A percentile compares a stretch with the other conserved stretches of the same genome.
phyloP scores from a whole-genome alignment of 1,140 invertebrate species.

The Calliopsis andreniformis region DNA sequence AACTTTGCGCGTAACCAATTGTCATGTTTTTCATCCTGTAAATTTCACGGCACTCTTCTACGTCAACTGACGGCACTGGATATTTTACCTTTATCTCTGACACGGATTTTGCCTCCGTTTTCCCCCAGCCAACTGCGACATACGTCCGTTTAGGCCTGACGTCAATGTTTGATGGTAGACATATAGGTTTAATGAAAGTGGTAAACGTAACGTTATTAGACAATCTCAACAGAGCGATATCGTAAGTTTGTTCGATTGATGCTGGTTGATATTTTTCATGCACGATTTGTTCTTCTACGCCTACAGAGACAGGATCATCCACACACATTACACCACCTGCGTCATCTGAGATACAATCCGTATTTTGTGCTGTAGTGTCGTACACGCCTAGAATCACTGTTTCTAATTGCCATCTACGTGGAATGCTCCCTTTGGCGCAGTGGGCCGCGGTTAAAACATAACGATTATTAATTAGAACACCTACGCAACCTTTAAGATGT shows the following conservation, averaged over 20 bases:
- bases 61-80: conserved; percentile 78
- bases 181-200: conserved; percentile 90
- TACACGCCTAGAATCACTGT: conserved; percentile 87
- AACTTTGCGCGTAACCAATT: conserved; percentile 80
- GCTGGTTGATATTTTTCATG: conserved; percentile 86
- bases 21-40: conserved; percentile 75
- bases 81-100: conserved; percentile 84
- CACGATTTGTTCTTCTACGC: conserved; percentile 84
- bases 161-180: conserved; percentile 85
- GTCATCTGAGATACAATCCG: conserved; percentile 82
- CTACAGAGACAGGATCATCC: conserved; percentile 83
- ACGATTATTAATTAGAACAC: conserved; percentile 84
- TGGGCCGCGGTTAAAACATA: conserved; percentile 93
- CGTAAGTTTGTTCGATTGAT: conserved; percentile 85
- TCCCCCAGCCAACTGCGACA: conserved; percentile 92
- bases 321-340: conserved; percentile 77
- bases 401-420: no score
- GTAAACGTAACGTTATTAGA: conserved; percentile 83
- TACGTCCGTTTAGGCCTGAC: conserved; percentile 78
- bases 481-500: conserved; percentile 84
- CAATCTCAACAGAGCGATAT: conserved; percentile 89
- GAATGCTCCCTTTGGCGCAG: conserved; percentile 86
- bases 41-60: conserved; percentile 72
- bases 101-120: conserved; percentile 84
- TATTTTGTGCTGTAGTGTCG: conserved; percentile 81